Percentiles rank a stretch among this genome's conserved stretches.
phyloP scores from a whole-genome alignment of 2,797 vertebrate species.

The Tympanoctomys barrerae region DNA sequence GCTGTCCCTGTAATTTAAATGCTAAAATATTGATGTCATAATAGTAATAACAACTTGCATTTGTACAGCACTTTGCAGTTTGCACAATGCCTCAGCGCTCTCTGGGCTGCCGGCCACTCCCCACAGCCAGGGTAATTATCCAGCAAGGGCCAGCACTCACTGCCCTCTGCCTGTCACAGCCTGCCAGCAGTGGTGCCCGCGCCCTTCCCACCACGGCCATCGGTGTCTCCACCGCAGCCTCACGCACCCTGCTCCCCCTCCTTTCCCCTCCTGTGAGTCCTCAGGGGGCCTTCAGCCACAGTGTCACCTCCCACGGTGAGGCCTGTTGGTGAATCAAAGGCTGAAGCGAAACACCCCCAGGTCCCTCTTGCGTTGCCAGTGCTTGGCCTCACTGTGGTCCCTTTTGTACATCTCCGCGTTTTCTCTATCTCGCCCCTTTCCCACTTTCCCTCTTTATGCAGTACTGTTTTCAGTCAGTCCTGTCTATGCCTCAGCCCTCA shows the following conservation, averaged over 20 bases:
- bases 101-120: neutral
- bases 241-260: no score
- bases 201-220: neutral
- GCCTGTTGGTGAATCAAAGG: neutral
- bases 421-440: neutral
- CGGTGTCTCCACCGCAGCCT: neutral
- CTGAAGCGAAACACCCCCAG: no score
- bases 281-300: neutral
- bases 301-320: neutral
- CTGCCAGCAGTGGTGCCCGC: fast-evolving
- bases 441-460: neutral
- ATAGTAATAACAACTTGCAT: conserved; percentile 34
- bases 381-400: no score
- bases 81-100: neutral
- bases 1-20: conserved; percentile 71
- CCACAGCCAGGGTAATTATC: neutral
- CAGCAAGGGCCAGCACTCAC: neutral
- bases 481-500: neutral
- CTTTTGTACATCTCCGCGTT: neutral
- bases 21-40: conserved; percentile 63
- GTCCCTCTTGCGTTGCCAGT: neutral
- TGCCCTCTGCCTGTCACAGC: neutral
- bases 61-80: conserved; percentile 44
- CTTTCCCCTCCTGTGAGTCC: no score
- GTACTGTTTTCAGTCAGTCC: neutral